Base-by-base conservation (phyloP, 2,113 vertebrate species). In the Copsychus sechellarum region DNA sequence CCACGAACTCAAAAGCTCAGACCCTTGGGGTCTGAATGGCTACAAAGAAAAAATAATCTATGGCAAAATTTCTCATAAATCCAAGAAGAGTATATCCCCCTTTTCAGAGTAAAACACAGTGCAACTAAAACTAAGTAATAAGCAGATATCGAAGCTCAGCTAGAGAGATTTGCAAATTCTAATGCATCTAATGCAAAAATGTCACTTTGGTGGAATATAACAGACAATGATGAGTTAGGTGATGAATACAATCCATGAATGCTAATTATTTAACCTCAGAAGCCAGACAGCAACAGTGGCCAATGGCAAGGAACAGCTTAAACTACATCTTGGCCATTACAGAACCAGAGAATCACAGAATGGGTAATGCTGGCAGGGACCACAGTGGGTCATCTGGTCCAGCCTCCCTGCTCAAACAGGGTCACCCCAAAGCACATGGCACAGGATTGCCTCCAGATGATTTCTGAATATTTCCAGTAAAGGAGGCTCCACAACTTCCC, bases 261-360 rank as follows among this genome's bases (percentile, higher is more conserved):
- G 34, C 5, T 61, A 38, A 72, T 48, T 69, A 61, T 69, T 74
- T 70, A 8, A 82, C 25, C 21, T 65, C 45, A 38, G 36, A 91
- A 51, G 11, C 0, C 1, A 81, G 45, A 38, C 5, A 43, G 26
- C 24, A 65, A 70, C 11, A 65, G 36, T 1, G 3, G 54, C 6
- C 40, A 91, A 11, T 7, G 4, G 20, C 18, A 70, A 82, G 18
- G 23, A 85, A 38, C 8, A 66, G 14, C 8, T 70, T 69, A 61
- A 60, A 34, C 38, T 42, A 24, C 3, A 4, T 22, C 15, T 48
- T 51, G 21, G n/a, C 16, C 2, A 5, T 43, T 34, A 33, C 21
- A 57, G 34, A 76, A 42, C 5, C 16, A 50, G 7, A 34, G 31
- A 79, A 71, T 24, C 47, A 54, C 24, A 70, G 29, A 54, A 23